These are phyloP conservation scores for Drosophila ambigua DNA, from an alignment of 1,140 invertebrate genomes.

Conservation along the genomic window DNA sequence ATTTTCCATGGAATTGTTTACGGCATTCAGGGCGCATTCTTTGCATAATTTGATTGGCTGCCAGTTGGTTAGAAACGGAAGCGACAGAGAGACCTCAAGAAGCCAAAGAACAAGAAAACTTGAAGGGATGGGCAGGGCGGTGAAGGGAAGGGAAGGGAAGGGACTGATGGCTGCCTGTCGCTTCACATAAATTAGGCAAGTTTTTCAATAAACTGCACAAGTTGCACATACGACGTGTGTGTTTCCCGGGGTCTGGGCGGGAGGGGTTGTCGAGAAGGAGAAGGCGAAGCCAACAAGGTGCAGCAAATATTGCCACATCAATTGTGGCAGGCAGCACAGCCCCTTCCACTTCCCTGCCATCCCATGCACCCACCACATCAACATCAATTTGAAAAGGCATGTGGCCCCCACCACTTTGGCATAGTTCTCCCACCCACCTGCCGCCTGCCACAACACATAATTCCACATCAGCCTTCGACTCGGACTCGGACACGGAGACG, in stretches of 20 bases:
- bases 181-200: conserved; percentile 70
- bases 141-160: neutral
- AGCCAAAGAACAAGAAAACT: conserved; percentile 27
- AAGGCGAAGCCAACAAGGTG: conserved; percentile 39
- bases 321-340: conserved; percentile 39
- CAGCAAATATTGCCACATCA: conserved; percentile 53
- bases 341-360: neutral
- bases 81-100: conserved; percentile 1
- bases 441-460: conserved; percentile 36
- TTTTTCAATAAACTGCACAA: conserved; percentile 80
- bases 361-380: conserved; percentile 1
- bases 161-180: neutral
- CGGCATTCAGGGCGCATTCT: conserved; percentile 70
- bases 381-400: conserved; percentile 68
- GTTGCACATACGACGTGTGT: conserved; percentile 71
- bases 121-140: neutral
- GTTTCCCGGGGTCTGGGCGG: neutral
- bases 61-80: conserved; percentile 19
- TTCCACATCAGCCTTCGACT: conserved; percentile 49
- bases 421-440: conserved; percentile 1
- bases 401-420: neutral
- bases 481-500: no score
- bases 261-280: neutral
- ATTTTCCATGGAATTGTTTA: conserved; percentile 71
- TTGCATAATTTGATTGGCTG: conserved; percentile 72